Conservation (phyloP, 1,140 invertebrate genomes). For the Drosophila ficusphila region DNA sequence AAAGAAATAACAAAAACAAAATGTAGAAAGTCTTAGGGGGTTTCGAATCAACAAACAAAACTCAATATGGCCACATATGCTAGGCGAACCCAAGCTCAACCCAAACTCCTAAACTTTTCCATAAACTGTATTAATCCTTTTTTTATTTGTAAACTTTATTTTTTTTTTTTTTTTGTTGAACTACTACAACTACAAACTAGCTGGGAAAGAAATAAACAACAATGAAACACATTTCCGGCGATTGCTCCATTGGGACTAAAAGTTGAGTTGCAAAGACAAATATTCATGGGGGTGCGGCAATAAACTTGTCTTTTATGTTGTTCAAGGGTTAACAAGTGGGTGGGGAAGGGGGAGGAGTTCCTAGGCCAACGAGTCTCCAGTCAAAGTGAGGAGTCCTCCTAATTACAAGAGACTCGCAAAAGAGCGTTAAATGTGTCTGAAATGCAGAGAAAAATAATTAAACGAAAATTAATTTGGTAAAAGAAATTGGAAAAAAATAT, state of each 20-base stretch:
- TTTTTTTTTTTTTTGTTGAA: conserved; percentile 4
- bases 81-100: background rate
- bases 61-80: conserved; percentile 12
- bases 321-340: conserved; percentile 22
- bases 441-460: background rate
- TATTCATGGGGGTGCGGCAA: conserved; percentile 29
- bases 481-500: too few relatives aligned
- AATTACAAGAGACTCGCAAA: background rate
- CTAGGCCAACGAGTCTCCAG: background rate
- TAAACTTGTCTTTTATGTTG: conserved; percentile 42
- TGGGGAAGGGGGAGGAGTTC: background rate
- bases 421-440: too few relatives aligned
- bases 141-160: conserved; percentile 14
- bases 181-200: conserved; percentile 34
- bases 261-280: conserved; percentile 31
- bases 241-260: conserved; percentile 34
- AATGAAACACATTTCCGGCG: conserved; percentile 40
- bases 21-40: background rate
- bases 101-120: background rate
- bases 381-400: background rate
- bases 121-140: conserved; percentile 21
- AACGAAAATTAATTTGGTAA: too few relatives aligned
- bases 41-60: background rate
- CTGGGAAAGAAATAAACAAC: conserved; percentile 30
- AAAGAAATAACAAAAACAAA: background rate